Base-by-base conservation (phyloP, 2,113 vertebrate genomes). In the Pyrgilauda ruficollis region DNA sequence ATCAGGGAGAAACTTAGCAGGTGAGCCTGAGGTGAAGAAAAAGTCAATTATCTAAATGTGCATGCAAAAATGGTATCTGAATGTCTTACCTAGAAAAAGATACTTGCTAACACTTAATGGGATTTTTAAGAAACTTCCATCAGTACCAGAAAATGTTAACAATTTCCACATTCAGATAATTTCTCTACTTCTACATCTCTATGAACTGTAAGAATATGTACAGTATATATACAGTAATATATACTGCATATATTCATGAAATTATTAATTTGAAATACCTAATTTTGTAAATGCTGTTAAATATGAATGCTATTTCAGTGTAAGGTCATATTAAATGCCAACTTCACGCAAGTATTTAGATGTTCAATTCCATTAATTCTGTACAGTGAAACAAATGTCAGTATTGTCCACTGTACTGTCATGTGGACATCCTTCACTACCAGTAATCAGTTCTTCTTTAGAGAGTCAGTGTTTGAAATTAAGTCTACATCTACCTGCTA, bases 1-100 rank as follows among this genome's bases (percentile, higher is more conserved):
- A 98, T 99, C 89, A 98, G 99, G 83, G 99, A 99, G 87, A 99
- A 99, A 87, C 98, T 99, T 80, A 97, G 97, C 90, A 98, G 99
- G 99, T 99, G 97, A 98, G 96, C 64, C 76, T 93, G 77, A 95
- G 72, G 63, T 93, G 86, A 95, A 96, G 84, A 73, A 96, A 89
- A 95, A 5, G 33, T 83, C 16, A 23, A 85, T 93, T 85, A 78
- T 84, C 33, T 92, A 66, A 87, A 75, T 92, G 64, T 92, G 90
- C 89, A 90, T 97, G 95, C 90, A 74, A 86, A 82, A 59, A 22
- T 17, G 9, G 3, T 63, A 78, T 24, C 37, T 94, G 79, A 93
- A 78, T 86, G 69, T 94, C 53, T 85, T 86, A 58, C 15, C 8
- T 83, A 66, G 43, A 58, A 81, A 49, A 83, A 80, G 61, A 58